Evolutionary conservation across 2,797 vertebrate species (phyloP).

Genomic region (Aythya fuligula): DNA sequence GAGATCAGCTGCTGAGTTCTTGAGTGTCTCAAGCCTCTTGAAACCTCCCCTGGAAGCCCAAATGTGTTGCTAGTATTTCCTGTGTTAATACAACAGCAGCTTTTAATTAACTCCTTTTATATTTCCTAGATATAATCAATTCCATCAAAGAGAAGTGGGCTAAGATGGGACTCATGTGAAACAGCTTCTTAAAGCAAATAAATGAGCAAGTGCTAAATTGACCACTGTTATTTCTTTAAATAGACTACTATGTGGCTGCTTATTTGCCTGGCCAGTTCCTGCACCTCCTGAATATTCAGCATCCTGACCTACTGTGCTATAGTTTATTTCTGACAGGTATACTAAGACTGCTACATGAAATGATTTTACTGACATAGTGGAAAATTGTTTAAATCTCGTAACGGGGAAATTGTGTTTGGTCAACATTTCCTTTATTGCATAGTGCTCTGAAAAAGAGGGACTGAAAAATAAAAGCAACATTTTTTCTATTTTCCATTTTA

Average conservation of each 20-base stretch:
- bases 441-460: neutral
- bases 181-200: conserved; percentile 26
- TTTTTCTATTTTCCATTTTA: conserved; percentile 16
- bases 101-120: conserved; percentile 41
- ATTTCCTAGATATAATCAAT: conserved; percentile 45
- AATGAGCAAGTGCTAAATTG: conserved; percentile 27
- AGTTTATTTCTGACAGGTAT: conserved; percentile 93
- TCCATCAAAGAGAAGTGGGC: neutral
- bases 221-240: conserved; percentile 63
- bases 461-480: neutral
- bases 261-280: conserved; percentile 90
- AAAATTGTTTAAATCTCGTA: neutral
- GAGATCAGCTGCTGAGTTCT: conserved; percentile 7
- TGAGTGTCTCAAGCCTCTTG: conserved; percentile 2
- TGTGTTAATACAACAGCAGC: neutral
- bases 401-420: neutral
- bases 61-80: conserved; percentile 19
- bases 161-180: conserved; percentile 20
- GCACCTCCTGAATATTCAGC: conserved; percentile 91
- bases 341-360: neutral
- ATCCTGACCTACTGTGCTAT: conserved; percentile 91
- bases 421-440: neutral
- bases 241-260: conserved; percentile 90
- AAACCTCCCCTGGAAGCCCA: neutral
- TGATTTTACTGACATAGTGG: neutral